Conservation (phyloP, 2,113 vertebrate species). For the Corvus moneduloides region DNA sequence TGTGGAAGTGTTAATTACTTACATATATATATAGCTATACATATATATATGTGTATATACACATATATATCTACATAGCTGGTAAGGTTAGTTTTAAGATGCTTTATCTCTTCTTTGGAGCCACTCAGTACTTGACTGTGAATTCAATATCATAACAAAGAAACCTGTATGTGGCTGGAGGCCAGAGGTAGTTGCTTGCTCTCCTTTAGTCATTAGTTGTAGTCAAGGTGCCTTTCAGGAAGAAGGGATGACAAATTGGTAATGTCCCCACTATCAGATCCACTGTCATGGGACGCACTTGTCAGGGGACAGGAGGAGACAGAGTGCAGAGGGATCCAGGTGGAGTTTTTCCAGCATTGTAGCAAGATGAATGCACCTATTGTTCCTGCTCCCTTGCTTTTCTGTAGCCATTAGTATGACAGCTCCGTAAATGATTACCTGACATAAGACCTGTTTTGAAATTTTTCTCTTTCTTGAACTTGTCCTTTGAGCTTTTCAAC, state of each 20-base stretch:
- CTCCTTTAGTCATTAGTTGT: slow-evolving; percentile 51
- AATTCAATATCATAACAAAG: background rate
- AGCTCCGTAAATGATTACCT: slow-evolving; percentile 72
- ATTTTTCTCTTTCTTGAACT: slow-evolving; percentile 65
- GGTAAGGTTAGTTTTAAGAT: background rate
- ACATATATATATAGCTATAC: no score
- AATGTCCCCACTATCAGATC: slow-evolving; percentile 37
- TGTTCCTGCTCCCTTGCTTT: slow-evolving; percentile 65
- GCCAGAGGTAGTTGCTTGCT: slow-evolving; percentile 20
- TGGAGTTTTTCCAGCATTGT: slow-evolving; percentile 59
- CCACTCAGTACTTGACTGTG: background rate
- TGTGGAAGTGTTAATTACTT: background rate
- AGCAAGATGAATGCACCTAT: slow-evolving; percentile 76
- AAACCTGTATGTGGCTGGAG: background rate
- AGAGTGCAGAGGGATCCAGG: slow-evolving; percentile 67
- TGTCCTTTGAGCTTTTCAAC: slow-evolving; percentile 61
- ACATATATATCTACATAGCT: background rate
- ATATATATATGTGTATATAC: rapidly evolving
- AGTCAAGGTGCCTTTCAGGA: slow-evolving; percentile 82
- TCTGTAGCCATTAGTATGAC: slow-evolving; percentile 75
- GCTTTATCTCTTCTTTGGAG: background rate
- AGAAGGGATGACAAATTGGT: slow-evolving; percentile 74
- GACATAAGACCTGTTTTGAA: slow-evolving; percentile 69
- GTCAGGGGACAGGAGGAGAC: slow-evolving; percentile 66
- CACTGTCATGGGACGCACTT: slow-evolving; percentile 52